Evolutionary conservation across 2,113 vertebrate species (phyloP).

Genomic region (Nycticryphes semicollaris): DNA sequence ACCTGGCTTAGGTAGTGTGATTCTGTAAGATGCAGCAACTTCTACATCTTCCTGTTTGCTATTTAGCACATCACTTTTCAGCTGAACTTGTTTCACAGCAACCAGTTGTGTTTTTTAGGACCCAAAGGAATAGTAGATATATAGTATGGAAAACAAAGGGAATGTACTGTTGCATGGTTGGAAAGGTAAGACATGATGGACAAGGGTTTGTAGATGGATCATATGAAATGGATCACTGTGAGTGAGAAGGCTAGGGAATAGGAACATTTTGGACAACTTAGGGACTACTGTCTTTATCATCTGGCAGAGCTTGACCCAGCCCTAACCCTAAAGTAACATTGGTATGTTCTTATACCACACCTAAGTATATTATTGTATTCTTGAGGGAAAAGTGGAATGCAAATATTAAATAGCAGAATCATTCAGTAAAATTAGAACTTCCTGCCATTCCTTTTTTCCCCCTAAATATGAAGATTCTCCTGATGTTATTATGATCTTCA

Average conservation of each 20-base stretch:
- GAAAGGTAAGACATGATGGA: not conserved
- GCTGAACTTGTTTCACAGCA: not conserved
- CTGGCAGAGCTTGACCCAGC: not conserved
- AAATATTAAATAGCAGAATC: not conserved
- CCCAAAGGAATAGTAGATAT: not conserved
- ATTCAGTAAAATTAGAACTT: not conserved
- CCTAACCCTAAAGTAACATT: not conserved
- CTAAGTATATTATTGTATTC: not conserved
- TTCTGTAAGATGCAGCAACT: not conserved
- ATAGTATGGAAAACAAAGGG: not conserved
- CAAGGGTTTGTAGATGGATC: not conserved
- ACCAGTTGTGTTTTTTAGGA: not conserved
- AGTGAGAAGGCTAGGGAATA: not conserved
- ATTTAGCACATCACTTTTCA: not conserved
- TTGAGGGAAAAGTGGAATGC: not conserved
- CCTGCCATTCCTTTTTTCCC: rapidly evolving
- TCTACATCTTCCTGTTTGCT: not conserved
- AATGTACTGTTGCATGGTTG: not conserved
- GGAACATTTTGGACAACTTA: not conserved
- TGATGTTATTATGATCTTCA: not conserved
- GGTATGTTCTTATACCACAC: rapidly evolving
- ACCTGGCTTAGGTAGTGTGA: rapidly evolving
- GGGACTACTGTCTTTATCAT: not conserved
- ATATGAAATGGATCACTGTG: not conserved
- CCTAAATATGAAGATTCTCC: not conserved